A percentile compares a stretch with the other conserved stretches of the same genome.
These are phyloP conservation scores for Lutjanus erythropterus DNA, from an alignment of 2,113 vertebrate genomes.

Conservation along the genomic window DNA sequence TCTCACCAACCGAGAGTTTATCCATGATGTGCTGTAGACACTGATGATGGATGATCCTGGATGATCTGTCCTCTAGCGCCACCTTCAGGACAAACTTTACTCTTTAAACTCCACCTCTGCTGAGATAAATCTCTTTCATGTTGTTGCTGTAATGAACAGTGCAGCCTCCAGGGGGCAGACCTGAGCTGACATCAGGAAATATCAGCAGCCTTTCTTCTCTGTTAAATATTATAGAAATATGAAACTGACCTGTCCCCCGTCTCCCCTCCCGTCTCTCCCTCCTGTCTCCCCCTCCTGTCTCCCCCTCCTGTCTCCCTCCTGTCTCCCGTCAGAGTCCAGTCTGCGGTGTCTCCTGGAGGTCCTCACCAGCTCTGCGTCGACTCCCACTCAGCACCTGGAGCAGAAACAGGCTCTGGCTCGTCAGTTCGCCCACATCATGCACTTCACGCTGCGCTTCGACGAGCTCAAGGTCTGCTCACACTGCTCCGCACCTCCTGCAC, in stretches of 20 bases:
- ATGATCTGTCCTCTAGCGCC: neutral
- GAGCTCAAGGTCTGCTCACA: slow-evolving; percentile 92
- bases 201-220: too few relatives aligned
- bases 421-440: slow-evolving; percentile 97
- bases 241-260: neutral
- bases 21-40: too few relatives aligned
- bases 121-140: too few relatives aligned
- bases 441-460: slow-evolving; percentile 97
- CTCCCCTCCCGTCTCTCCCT: neutral
- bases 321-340: slow-evolving; percentile 58
- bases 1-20: too few relatives aligned
- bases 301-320: too few relatives aligned
- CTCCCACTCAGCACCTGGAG: slow-evolving; percentile 97
- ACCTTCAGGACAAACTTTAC: too few relatives aligned
- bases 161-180: neutral
- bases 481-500: neutral
- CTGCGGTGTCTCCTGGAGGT: slow-evolving; percentile 91
- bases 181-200: neutral
- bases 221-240: too few relatives aligned
- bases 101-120: too few relatives aligned
- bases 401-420: slow-evolving; percentile 98
- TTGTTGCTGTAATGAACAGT: neutral
- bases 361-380: slow-evolving; percentile 89
- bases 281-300: neutral
- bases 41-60: too few relatives aligned